Evolutionary conservation across 2,888 invertebrate genomes (phyloP), one percentile per base, ranked within the genome.

Genomic region (Charanyca ferruginea): DNA sequence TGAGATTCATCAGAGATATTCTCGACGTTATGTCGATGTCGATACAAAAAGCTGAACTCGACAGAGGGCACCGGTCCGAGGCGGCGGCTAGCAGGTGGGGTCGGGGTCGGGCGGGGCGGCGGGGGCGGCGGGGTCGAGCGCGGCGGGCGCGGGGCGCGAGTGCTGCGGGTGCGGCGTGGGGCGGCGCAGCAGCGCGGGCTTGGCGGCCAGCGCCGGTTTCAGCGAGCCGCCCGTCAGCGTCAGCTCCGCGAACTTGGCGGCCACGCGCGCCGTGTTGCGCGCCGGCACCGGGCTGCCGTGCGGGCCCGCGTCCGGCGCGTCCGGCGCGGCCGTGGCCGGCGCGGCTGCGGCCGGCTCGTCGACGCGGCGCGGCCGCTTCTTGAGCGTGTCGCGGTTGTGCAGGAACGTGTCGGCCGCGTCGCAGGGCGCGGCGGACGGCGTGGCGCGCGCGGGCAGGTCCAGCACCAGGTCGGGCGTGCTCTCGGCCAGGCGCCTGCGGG

Each of bases 381-480:
- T 44, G 20, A 94, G 90, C 83, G 94, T 94, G 87, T 93, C 91
- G 53, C 91, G 87, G 86, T 93, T 92, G 87, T 89, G 91, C 63
- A 87, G 86, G 88, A 94, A 94, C 35, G 91, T 88, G 87, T 94
- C 94, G 63, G 95, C 83, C 35, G 84, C 84, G 63, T 85, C 83
- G 69, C 83, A 67, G 59, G 86, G 83, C 66, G 85, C 80, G 70
- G 85, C 81, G 67, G 83, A 68, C 57, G 87, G 83, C 66, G 85
- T 80, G 69, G 85, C 91, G 86, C 86, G 94, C 84, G 97, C 93
- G n/a, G 98, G 98, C 81, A 98, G 93, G 92, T 98, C 98, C 97
- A 98, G 97, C 76, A 98, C 98, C 66, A 98, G 95, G 93, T 98
- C 98, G 2, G 98, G 98, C 35, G 98, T 94, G 94, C 87, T 95